A percentile compares a stretch with the other conserved stretches of the same genome.
These are phyloP conservation scores for Deilephila elpenor DNA, from an alignment of 2,888 invertebrate species.

Conservation along the genomic window DNA sequence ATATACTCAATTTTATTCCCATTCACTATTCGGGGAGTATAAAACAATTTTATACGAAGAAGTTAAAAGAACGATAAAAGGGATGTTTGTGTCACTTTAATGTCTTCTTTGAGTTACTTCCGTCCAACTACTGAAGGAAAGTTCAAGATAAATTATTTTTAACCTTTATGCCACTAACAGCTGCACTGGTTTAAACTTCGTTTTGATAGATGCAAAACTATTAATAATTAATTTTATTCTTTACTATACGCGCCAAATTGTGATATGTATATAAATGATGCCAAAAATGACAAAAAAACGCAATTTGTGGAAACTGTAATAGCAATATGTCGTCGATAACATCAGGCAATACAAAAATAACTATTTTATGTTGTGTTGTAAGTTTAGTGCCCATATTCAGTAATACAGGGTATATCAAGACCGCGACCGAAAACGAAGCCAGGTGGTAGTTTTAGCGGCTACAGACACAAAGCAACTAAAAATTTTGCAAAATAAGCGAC, in stretches of 20 bases:
- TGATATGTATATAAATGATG: not conserved
- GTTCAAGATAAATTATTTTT: constrained; percentile 14
- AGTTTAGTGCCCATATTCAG: too few relatives aligned
- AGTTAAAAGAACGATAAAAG: constrained; percentile 20
- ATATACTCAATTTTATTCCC: not conserved
- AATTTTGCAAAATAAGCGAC: too few relatives aligned
- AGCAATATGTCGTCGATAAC: too few relatives aligned
- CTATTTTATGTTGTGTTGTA: too few relatives aligned
- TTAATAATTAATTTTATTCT: not conserved
- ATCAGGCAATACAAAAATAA: too few relatives aligned
- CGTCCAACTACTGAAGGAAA: constrained; percentile 5
- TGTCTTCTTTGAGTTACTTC: constrained; percentile 18
- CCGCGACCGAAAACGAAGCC: too few relatives aligned
- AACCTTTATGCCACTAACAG: not conserved
- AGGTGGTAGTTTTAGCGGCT: too few relatives aligned
- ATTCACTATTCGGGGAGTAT: not conserved
- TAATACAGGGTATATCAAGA: too few relatives aligned
- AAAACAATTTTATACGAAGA: constrained; percentile 7
- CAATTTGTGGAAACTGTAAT: too few relatives aligned
- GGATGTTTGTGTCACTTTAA: constrained; percentile 18
- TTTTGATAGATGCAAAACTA: not conserved
- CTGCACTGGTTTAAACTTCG: not conserved
- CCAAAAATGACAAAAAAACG: too few relatives aligned
- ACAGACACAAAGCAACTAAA: too few relatives aligned
- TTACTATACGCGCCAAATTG: not conserved